These are phyloP conservation scores for Agelastica alni DNA, from an alignment of 2,888 invertebrate species.

Conservation along the genomic window DNA sequence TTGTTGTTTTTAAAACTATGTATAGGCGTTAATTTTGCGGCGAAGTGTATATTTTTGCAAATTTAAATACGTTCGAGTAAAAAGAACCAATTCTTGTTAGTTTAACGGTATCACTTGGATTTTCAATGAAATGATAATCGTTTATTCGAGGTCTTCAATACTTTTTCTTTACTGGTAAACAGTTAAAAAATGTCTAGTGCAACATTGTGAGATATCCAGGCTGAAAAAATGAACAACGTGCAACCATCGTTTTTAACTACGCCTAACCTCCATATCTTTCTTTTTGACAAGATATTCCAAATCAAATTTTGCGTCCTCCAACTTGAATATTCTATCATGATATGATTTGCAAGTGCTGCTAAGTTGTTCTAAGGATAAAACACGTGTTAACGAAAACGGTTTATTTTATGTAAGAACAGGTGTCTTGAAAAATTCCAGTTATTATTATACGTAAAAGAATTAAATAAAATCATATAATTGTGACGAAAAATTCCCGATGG, in stretches of 20 bases:
- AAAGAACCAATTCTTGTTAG: too few species aligned
- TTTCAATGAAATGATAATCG: not conserved
- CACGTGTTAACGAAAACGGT: too few species aligned
- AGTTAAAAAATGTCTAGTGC: slow-evolving; percentile 10
- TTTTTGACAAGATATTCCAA: slow-evolving; percentile 97
- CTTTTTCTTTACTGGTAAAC: slow-evolving; percentile 2
- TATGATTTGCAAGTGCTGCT: slow-evolving; percentile 80
- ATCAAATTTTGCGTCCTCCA: slow-evolving; percentile 97
- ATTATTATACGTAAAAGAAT: too few species aligned
- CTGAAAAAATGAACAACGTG: slow-evolving; percentile 21
- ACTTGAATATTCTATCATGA: slow-evolving; percentile 82
- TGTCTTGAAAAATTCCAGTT: too few species aligned
- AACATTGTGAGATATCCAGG: slow-evolving; percentile 17
- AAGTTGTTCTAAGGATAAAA: slow-evolving; percentile 67
- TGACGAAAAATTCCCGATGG: too few species aligned
- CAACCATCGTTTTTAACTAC: slow-evolving; percentile 17
- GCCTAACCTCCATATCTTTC: slow-evolving; percentile 97
- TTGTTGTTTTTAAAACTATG: too few species aligned
- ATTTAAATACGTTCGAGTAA: too few species aligned
- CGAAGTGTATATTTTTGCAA: too few species aligned
- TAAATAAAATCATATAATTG: too few species aligned
- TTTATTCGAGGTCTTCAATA: slow-evolving; percentile 1
- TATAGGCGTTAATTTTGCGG: too few species aligned
- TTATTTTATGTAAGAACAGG: too few species aligned
- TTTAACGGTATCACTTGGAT: too few species aligned